A percentile compares a stretch with the other conserved stretches of the same genome.
Conservation (phyloP, 2,888 invertebrate species). For the Conomelus anceps region DNA sequence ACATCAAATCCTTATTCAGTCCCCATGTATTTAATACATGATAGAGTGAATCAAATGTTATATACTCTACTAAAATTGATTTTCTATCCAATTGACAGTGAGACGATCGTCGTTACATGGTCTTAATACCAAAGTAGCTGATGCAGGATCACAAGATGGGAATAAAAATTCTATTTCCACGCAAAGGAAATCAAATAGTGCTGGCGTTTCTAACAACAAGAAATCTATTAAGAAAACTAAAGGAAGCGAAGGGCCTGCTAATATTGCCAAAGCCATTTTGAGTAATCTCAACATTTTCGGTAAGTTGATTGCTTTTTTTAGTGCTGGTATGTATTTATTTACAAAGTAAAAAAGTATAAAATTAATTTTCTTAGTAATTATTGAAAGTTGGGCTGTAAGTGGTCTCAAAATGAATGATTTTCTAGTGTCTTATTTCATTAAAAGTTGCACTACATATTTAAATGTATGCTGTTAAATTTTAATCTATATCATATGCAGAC, state of each 20-base stretch:
- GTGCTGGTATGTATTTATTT: too few relatives aligned
- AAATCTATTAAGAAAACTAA: conserved; percentile 46
- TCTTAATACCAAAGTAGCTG: background rate
- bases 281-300: conserved; percentile 81
- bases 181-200: conserved; percentile 12
- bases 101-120: background rate
- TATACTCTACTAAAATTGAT: background rate
- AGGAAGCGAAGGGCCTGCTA: conserved; percentile 48
- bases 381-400: too few relatives aligned
- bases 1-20: too few relatives aligned
- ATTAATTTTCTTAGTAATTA: conserved; percentile 18
- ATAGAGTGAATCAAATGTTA: too few relatives aligned
- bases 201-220: conserved; percentile 35
- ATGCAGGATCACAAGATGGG: background rate
- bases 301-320: too few relatives aligned
- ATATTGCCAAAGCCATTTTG: conserved; percentile 68
- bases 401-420: too few relatives aligned
- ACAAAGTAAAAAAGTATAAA: background rate
- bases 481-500: too few relatives aligned
- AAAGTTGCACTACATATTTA: too few relatives aligned
- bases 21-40: too few relatives aligned
- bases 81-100: background rate
- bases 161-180: background rate
- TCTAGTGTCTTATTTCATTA: too few relatives aligned
- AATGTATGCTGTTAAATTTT: too few relatives aligned